Conservation (phyloP, 1,140 invertebrate species). For the Habropoda laboriosa region DNA sequence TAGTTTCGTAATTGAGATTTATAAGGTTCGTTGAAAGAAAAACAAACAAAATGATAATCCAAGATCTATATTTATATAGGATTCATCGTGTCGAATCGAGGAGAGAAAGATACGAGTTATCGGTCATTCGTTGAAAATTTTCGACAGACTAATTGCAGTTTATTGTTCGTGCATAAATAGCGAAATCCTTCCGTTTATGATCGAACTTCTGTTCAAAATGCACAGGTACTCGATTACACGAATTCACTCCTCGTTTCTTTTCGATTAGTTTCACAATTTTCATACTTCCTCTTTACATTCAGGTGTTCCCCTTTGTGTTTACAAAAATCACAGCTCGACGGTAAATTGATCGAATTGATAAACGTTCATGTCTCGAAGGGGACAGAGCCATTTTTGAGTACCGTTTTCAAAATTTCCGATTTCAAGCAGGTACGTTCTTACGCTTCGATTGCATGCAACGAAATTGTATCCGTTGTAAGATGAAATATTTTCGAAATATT, state of each 20-base stretch:
- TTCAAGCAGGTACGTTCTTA: slow-evolving; percentile 66
- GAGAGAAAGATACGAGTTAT: slow-evolving; percentile 66
- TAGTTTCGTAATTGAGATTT: no score
- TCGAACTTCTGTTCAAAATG: slow-evolving; percentile 68
- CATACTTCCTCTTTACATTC: background rate
- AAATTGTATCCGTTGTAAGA: no score
- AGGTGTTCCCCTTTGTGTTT: slow-evolving; percentile 68
- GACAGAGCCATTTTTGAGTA: slow-evolving; percentile 62
- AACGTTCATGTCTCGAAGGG: slow-evolving; percentile 55
- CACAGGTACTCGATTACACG: slow-evolving; percentile 56
- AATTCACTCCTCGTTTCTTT: background rate
- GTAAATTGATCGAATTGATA: slow-evolving; percentile 59
- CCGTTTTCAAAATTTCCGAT: slow-evolving; percentile 56
- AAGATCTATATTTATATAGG: slow-evolving; percentile 57
- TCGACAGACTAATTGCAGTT: slow-evolving; percentile 67
- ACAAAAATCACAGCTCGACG: slow-evolving; percentile 38
- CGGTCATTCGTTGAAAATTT: slow-evolving; percentile 70
- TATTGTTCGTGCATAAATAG: slow-evolving; percentile 63
- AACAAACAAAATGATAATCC: no score
- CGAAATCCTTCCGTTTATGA: slow-evolving; percentile 52
- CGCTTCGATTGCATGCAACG: background rate
- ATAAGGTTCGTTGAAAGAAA: no score
- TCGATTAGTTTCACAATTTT: background rate
- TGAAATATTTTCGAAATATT: background rate
- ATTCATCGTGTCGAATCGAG: slow-evolving; percentile 46